Conservation (phyloP, 2,888 invertebrate species). For the Timema cristinae region DNA sequence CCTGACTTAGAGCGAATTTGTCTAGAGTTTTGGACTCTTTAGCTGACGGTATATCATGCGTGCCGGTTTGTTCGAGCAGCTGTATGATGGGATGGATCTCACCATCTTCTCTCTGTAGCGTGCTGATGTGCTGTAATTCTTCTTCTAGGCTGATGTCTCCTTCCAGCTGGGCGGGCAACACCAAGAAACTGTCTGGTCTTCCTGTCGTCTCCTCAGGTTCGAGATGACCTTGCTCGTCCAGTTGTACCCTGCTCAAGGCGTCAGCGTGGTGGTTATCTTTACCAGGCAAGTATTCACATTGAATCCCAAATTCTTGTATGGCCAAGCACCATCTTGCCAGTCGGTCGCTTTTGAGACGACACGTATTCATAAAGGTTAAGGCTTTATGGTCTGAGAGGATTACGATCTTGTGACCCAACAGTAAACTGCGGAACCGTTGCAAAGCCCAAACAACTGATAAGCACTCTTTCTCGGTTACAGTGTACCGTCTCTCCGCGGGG, state of each 20-base stretch:
- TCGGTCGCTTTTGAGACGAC: background rate
- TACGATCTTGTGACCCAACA: background rate
- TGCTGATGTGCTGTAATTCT: no score
- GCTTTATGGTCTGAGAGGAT: background rate
- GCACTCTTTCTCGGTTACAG: constrained; percentile 1
- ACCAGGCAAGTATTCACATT: background rate
- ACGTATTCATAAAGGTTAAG: background rate
- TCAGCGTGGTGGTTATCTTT: background rate
- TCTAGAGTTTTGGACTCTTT: no score
- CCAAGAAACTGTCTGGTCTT: no score
- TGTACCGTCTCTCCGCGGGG: background rate
- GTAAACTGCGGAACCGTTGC: background rate
- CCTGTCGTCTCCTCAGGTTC: background rate
- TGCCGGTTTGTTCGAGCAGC: no score
- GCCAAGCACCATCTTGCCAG: background rate
- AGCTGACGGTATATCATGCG: no score
- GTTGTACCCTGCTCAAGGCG: background rate
- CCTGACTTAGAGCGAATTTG: no score
- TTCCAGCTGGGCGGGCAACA: no score
- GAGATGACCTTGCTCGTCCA: background rate
- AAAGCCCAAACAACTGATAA: constrained; percentile 1
- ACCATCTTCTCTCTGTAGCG: no score
- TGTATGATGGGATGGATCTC: no score
- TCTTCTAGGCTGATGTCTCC: no score
- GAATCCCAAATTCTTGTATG: background rate